These are phyloP conservation scores for Merluccius polli DNA, from an alignment of 2,797 vertebrate species.

Conservation along the genomic window DNA sequence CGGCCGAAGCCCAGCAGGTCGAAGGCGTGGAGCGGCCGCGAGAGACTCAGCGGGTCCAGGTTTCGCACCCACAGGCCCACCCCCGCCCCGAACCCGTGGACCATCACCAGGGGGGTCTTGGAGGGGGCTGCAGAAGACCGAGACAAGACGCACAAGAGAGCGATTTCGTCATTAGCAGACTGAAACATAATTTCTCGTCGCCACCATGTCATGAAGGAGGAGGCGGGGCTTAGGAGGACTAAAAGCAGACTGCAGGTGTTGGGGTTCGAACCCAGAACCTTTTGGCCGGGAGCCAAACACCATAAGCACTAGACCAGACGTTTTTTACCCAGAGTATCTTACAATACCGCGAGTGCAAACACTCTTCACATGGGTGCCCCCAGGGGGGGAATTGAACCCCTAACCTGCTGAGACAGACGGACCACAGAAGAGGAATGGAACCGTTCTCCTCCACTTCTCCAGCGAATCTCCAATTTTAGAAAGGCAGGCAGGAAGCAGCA, in stretches of 20 bases:
- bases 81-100: constrained; percentile 89
- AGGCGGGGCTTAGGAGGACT: too few relatives aligned
- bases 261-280: too few relatives aligned
- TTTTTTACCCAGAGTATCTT: not conserved
- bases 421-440: not conserved
- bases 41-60: constrained; percentile 75
- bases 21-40: constrained; percentile 76
- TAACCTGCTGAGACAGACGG: not conserved
- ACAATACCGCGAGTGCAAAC: not conserved
- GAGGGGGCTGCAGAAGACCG: constrained; percentile 25
- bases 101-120: constrained; percentile 85
- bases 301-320: not conserved
- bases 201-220: too few relatives aligned
- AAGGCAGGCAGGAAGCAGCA: not conserved
- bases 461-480: too few relatives aligned
- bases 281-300: too few relatives aligned
- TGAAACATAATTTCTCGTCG: not conserved
- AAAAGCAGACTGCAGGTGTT: too few relatives aligned
- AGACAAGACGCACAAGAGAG: not conserved
- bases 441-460: not conserved
- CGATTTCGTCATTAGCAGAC: not conserved
- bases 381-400: too few relatives aligned
- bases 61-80: constrained; percentile 90
- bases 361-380: too few relatives aligned
- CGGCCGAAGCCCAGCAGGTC: constrained; percentile 89